Evolutionary conservation across 2,797 vertebrate species (phyloP), one percentile per base, ranked within the genome.

Genomic region (Notamacropus eugenii): DNA sequence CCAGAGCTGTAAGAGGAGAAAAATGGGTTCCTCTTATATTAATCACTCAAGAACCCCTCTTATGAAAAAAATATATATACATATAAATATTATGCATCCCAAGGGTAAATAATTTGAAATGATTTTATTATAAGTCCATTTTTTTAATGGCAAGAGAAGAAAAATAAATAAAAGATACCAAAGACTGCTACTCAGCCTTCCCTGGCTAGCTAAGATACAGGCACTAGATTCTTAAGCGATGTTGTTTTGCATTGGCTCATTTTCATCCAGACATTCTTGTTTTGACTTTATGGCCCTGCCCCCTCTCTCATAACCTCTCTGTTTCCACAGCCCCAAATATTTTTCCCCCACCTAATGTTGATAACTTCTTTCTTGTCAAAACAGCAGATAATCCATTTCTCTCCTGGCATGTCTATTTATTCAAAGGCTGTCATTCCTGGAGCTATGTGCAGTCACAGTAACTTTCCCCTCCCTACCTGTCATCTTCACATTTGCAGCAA

Each of bases 301-400:
- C 27, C 12, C 54, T 95, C 92, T 87, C 90, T 93, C 55, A 40
- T 29, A 91, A 96, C 92, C 87, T 93, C 22, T 93, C 19, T 87
- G 94, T 96, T 96, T 50, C 95, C 52, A 31, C 93, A 97, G 19
- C 24, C 95, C 67, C 90, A 96, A 95, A 92, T 94, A 93, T 96
- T 96, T 74, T 50, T 4, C 74, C 40, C 74, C 74, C 74, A 46
- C 92, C 93, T 52, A 56, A 74, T 93, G 92, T 97, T 97, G 96
- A 96, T 96, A 96, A 96, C 94, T 91, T 59, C 90, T 93, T 96
- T 56, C 62, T 94, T 97, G 92, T 97, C 94, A 97, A 96, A 97
- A 95, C 95, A 96, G 52, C 67, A 97, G 90, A 96, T 82, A 96
- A n/a, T 90, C 74, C 94, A 82, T 95, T 96, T 96, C 40, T 96